Evolutionary conservation across 23 tunicate genomes (phyloP), one percentile per base, ranked within the genome.

Genomic region (Diplosoma virens): DNA sequence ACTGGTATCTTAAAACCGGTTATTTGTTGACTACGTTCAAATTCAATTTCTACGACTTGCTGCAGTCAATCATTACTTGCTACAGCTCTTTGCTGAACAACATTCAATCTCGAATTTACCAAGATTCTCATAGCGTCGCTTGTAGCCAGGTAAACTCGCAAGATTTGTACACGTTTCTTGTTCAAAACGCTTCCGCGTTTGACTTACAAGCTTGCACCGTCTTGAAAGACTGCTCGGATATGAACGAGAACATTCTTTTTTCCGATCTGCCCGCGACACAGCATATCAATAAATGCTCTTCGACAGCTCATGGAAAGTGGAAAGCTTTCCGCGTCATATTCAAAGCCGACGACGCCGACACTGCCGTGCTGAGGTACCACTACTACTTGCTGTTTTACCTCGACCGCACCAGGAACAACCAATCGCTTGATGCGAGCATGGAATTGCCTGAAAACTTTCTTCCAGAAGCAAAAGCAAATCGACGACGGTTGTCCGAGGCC

Each of bases 301-400:
- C 64, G 16, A 37, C 36, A 41, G 33, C 17, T 3, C 87, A 74
- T 32, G 28, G 31, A 16, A 73, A 64, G 47, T 32, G 61, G 7
- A 75, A 71, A 24, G 27, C 61, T 16, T 75, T 66, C 24, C 33
- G 35, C 0, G 30, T 82, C 31, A 23, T 82, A 6, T 30, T 67
- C 2, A 37, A 64, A 35, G 29, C 22, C 3, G 81, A 31, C 29
- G 27, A 54, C 23, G 24, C 23, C 21, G 60, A 59, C 1, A 0
- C 74, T 3, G 36, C 7, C 36, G 3, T 2, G 35, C 31, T 82
- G 22, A 64, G 20, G 25, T 29, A 74, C 1, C 30, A 74, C 3
- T 82, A 82, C 56, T 82, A 41, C 67, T 32, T 82, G n/a, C 35
- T 75, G 37, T 60, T 67, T 67, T 74, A 46, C 32, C 67, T 30